phyloP scores from a whole-genome alignment of 2,113 vertebrate species.

The rabbit (Oryctolagus cuniculus) region mOryCun1.1 NC_091432.1:165284501-165285000 shows the following conservation, averaged over 20 bases:
- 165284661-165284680: constrained; percentile 42
- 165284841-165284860: constrained; percentile 57
- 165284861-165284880: neutral
- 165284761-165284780: constrained; percentile 43
- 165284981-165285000: neutral
- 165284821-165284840: constrained; percentile 66
- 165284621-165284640: neutral
- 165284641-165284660: neutral
- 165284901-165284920: constrained; percentile 42
- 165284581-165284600: neutral
- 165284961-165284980: neutral
- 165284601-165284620: neutral
- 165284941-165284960: neutral
- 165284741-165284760: constrained; percentile 60
- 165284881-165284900: neutral
- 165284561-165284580: constrained; percentile 58
- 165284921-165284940: neutral
- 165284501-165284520: neutral
- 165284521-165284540: neutral
- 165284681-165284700: constrained; percentile 37
- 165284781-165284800: neutral
- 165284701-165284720: constrained; percentile 66
- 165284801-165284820: constrained; percentile 63
- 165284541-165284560: neutral
- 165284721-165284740: constrained; percentile 62